A percentile compares a stretch with the other conserved stretches of the same genome.
phyloP scores from a whole-genome alignment of 2,797 vertebrate species.

The Pogoniulus pusillus region DNA sequence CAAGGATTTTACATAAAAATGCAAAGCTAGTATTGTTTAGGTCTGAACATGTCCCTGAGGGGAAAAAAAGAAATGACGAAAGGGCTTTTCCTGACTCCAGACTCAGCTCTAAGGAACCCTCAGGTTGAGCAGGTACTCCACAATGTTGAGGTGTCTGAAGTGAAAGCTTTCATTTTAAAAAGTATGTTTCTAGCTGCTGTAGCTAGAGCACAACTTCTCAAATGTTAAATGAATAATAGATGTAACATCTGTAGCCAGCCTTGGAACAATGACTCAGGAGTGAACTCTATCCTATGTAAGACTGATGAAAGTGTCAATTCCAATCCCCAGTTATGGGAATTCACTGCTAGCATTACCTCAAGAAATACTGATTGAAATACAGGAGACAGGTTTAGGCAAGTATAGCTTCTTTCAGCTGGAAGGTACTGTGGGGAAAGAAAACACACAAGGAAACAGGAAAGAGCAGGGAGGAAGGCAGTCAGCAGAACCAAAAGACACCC shows the following conservation, averaged over 20 bases:
- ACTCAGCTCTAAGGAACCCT: background rate
- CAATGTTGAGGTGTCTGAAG: background rate
- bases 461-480: background rate
- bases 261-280: background rate
- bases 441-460: background rate
- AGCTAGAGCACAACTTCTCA: background rate
- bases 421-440: background rate
- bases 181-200: background rate
- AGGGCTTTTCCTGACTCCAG: background rate
- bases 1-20: background rate
- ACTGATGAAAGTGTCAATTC: background rate
- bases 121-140: background rate
- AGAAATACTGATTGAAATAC: background rate
- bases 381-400: background rate
- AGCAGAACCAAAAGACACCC: background rate
- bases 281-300: background rate
- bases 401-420: background rate
- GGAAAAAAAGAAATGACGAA: background rate
- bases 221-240: background rate
- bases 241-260: background rate
- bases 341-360: background rate
- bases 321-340: background rate
- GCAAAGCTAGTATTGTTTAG: background rate
- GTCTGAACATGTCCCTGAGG: background rate
- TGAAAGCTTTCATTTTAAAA: background rate